phyloP scores from a whole-genome alignment of 2,888 invertebrate genomes.

The Coelopa pilipes region DNA sequence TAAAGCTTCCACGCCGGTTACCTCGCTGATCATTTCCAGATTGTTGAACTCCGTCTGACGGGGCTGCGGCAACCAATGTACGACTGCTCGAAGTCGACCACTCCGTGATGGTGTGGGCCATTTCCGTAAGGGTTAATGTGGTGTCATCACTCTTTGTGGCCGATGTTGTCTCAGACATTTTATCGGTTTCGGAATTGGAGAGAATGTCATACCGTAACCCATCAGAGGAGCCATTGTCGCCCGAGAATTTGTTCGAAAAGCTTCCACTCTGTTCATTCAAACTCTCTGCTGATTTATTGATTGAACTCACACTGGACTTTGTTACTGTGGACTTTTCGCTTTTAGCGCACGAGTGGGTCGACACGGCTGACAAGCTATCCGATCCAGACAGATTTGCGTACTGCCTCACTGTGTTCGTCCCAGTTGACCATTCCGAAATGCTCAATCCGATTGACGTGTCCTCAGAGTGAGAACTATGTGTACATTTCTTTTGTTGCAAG shows the following conservation, averaged over 20 bases:
- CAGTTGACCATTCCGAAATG: slow-evolving; percentile 89
- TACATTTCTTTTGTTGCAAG: slow-evolving; percentile 82
- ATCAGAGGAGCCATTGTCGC: slow-evolving; percentile 66
- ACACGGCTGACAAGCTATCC: slow-evolving; percentile 71
- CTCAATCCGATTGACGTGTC: slow-evolving; percentile 88
- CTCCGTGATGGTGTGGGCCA: slow-evolving; percentile 83
- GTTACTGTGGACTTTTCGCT: slow-evolving; percentile 73
- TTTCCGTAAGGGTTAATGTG: slow-evolving; percentile 74
- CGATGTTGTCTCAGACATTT: slow-evolving; percentile 74
- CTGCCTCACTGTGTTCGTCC: slow-evolving; percentile 84
- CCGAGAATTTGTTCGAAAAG: slow-evolving; percentile 64
- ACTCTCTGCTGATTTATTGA: slow-evolving; percentile 71
- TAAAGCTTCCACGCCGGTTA: slow-evolving; percentile 51
- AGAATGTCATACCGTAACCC: slow-evolving; percentile 71
- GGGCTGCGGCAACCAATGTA: slow-evolving; percentile 73
- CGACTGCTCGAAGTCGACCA: slow-evolving; percentile 86
- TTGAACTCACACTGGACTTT: slow-evolving; percentile 71
- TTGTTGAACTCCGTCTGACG: slow-evolving; percentile 65
- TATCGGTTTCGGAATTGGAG: slow-evolving; percentile 72
- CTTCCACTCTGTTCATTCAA: slow-evolving; percentile 65
- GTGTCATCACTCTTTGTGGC: slow-evolving; percentile 85
- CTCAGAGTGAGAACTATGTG: slow-evolving; percentile 85
- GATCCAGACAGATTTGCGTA: slow-evolving; percentile 81
- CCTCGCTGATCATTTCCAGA: slow-evolving; percentile 44
- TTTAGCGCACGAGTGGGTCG: slow-evolving; percentile 71